Evolutionary conservation across 2,113 vertebrate genomes (phyloP).

Genomic region (Sorex araneus): DNA sequence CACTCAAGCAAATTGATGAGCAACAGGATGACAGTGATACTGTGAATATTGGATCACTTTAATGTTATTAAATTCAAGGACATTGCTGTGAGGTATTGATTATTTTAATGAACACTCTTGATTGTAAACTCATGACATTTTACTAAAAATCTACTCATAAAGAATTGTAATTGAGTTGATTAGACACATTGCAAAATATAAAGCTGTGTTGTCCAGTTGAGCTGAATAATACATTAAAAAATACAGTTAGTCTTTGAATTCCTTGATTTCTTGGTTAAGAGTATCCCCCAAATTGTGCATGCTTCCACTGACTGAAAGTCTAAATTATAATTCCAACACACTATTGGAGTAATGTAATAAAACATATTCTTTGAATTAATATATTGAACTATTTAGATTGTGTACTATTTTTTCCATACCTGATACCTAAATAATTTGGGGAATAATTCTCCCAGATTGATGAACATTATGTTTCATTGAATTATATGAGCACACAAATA

Average conservation of each 20-base stretch:
- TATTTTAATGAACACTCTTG: constrained; percentile 57
- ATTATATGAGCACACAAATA: background rate
- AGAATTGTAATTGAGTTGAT: constrained; percentile 34
- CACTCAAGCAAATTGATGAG: too few species aligned
- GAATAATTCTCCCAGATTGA: background rate
- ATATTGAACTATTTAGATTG: background rate
- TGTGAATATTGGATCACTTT: constrained; percentile 38
- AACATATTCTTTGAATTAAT: background rate
- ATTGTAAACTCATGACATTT: constrained; percentile 55
- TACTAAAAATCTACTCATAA: constrained; percentile 63
- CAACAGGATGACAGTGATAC: too few species aligned
- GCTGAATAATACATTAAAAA: constrained; percentile 53
- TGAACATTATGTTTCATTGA: background rate
- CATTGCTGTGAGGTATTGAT: constrained; percentile 46
- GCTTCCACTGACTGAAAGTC: background rate
- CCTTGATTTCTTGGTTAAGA: background rate
- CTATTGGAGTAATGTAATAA: background rate
- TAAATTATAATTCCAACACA: background rate
- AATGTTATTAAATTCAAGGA: constrained; percentile 23
- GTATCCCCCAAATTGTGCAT: background rate
- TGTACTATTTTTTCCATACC: constrained; percentile 6
- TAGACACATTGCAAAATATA: constrained; percentile 52
- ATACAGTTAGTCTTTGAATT: background rate
- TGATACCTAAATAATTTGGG: background rate
- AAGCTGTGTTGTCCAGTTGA: background rate